Conservation (phyloP, 2,888 invertebrate species). For the Tetranychus truncatus region DNA sequence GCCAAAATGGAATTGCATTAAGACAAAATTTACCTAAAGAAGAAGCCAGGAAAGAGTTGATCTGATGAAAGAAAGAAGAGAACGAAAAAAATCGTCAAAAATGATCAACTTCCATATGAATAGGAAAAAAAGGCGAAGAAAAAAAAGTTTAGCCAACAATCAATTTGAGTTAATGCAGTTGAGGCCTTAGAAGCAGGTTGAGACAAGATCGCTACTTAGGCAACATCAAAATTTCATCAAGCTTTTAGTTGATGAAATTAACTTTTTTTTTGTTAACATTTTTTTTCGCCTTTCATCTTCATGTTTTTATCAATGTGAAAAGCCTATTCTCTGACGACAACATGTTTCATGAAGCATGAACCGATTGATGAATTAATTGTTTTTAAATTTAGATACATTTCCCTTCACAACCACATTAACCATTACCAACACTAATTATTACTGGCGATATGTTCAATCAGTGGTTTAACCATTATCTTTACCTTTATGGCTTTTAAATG, state of each 20-base stretch:
- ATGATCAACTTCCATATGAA: background rate
- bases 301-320: too few species aligned
- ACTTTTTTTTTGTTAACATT: background rate
- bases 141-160: background rate
- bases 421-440: too few species aligned
- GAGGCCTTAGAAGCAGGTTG: background rate
- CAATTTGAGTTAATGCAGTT: background rate
- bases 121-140: background rate
- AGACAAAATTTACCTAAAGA: background rate
- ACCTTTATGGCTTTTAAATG: too few species aligned
- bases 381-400: background rate
- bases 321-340: background rate
- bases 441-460: too few species aligned
- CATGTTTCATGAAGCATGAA: background rate
- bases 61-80: background rate
- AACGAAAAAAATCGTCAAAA: background rate
- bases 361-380: background rate
- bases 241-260: background rate
- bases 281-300: background rate
- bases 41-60: background rate
- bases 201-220: background rate
- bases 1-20: background rate
- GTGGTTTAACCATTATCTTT: too few species aligned
- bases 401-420: too few species aligned
- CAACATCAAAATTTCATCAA: background rate